Conservation (phyloP, 2,888 invertebrate genomes). For the Chloroclystis v-ata region DNA sequence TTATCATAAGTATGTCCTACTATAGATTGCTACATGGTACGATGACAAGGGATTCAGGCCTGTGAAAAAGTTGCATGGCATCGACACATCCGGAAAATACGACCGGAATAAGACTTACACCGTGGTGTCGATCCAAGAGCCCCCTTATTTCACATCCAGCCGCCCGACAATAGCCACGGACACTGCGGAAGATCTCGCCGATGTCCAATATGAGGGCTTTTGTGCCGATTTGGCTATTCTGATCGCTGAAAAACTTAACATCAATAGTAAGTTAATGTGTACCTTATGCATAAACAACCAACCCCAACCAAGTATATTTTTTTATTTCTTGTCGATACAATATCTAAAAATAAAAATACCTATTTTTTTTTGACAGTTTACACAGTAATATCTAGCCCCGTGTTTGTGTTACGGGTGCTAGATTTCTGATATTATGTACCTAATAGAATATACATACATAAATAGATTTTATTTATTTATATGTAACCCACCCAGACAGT, state of each 20-base stretch:
- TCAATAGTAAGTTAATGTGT: constrained; percentile 83
- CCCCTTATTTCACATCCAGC: constrained; percentile 84
- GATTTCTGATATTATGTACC: too few species aligned
- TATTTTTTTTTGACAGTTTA: too few species aligned
- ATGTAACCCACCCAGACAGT: too few species aligned
- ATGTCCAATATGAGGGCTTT: constrained; percentile 85
- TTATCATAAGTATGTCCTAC: neutral
- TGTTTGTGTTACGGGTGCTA: too few species aligned
- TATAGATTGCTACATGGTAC: constrained; percentile 90
- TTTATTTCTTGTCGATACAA: too few species aligned
- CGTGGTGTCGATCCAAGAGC: constrained; percentile 90
- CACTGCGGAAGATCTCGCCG: neutral
- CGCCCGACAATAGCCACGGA: neutral
- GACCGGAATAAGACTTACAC: constrained; percentile 91
- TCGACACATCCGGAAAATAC: constrained; percentile 81
- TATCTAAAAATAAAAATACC: too few species aligned
- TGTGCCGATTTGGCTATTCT: constrained; percentile 93
- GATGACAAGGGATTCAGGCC: constrained; percentile 87
- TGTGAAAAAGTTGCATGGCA: constrained; percentile 83
- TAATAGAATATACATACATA: too few species aligned
- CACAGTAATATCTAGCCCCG: too few species aligned
- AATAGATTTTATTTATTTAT: too few species aligned
- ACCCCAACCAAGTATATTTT: too few species aligned
- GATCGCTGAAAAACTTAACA: constrained; percentile 87
- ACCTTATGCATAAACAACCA: neutral